Evolutionary conservation across 2,797 vertebrate species (phyloP).

Genomic region (Bryconaethiops microstoma): DNA sequence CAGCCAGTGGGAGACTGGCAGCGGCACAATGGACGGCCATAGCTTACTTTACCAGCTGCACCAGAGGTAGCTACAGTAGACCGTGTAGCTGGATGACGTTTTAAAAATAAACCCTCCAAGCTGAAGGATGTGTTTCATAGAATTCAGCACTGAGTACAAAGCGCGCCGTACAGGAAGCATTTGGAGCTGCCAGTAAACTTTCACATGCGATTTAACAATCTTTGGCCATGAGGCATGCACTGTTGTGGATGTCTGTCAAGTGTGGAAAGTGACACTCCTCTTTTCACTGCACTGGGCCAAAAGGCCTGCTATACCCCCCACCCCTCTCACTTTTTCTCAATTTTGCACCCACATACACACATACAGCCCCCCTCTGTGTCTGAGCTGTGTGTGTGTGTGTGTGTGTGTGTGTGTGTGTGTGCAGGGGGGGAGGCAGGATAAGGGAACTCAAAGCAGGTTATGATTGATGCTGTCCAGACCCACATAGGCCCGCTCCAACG

Average conservation of each 20-base stretch:
- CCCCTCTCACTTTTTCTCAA: constrained; percentile 59
- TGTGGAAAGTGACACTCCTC: constrained; percentile 42
- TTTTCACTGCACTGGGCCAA: constrained; percentile 30
- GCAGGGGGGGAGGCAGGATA: constrained; percentile 42
- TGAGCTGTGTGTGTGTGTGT: not conserved
- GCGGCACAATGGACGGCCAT: constrained; percentile 6
- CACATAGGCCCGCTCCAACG: constrained; percentile 32
- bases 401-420: constrained; percentile 34
- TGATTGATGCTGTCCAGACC: constrained; percentile 61
- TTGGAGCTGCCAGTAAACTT: constrained; percentile 46
- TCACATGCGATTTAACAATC: constrained; percentile 49
- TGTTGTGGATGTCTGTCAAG: constrained; percentile 48
- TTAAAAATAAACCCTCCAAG: constrained; percentile 46
- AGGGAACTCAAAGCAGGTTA: constrained; percentile 56
- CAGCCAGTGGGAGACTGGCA: constrained; percentile 22
- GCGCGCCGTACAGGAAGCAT: constrained; percentile 28
- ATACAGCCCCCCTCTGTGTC: constrained; percentile 33
- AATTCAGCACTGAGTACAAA: constrained; percentile 27
- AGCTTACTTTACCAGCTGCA: constrained; percentile 8
- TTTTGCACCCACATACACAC: constrained; percentile 40
- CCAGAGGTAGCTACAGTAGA: constrained; percentile 17
- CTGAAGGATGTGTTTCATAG: constrained; percentile 44
- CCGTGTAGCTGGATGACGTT: constrained; percentile 30
- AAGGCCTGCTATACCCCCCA: constrained; percentile 23
- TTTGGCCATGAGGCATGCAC: constrained; percentile 37